A percentile compares a stretch with the other conserved stretches of the same genome.
Conservation (phyloP, 1,140 invertebrate genomes). For the Epicauta chinensis region DNA sequence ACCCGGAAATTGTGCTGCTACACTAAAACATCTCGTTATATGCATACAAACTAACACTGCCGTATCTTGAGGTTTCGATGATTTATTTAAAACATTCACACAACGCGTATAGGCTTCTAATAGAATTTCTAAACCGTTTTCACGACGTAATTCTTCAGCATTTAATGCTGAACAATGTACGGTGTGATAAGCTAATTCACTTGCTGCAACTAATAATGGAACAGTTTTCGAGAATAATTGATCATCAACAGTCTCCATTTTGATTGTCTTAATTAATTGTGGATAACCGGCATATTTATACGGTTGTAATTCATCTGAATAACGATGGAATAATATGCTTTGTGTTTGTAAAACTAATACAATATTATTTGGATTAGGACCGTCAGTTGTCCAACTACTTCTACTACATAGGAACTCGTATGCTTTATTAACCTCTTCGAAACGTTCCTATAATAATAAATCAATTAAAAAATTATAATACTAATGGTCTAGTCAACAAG, state of each 20-base stretch:
- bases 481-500: no score
- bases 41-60: slow-evolving; percentile 91
- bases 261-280: slow-evolving; percentile 93
- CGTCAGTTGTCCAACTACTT: slow-evolving; percentile 76
- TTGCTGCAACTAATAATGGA: slow-evolving; percentile 81
- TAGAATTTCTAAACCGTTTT: slow-evolving; percentile 85
- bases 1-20: slow-evolving; percentile 87
- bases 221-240: slow-evolving; percentile 85
- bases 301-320: slow-evolving; percentile 78
- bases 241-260: slow-evolving; percentile 89
- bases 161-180: slow-evolving; percentile 95
- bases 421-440: slow-evolving; percentile 91
- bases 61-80: slow-evolving; percentile 71
- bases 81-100: slow-evolving; percentile 77
- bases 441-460: slow-evolving; percentile 66
- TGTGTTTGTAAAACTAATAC: slow-evolving; percentile 92
- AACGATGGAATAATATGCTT: slow-evolving; percentile 91
- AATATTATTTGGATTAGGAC: slow-evolving; percentile 94
- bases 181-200: slow-evolving; percentile 93
- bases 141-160: slow-evolving; percentile 92
- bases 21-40: slow-evolving; percentile 86
- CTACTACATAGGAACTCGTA: slow-evolving; percentile 98
- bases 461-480: no score
- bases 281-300: slow-evolving; percentile 99
- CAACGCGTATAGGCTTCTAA: slow-evolving; percentile 87